These are phyloP conservation scores for Ethmia dodecea DNA, from an alignment of 2,888 invertebrate genomes.

Conservation along the genomic window DNA sequence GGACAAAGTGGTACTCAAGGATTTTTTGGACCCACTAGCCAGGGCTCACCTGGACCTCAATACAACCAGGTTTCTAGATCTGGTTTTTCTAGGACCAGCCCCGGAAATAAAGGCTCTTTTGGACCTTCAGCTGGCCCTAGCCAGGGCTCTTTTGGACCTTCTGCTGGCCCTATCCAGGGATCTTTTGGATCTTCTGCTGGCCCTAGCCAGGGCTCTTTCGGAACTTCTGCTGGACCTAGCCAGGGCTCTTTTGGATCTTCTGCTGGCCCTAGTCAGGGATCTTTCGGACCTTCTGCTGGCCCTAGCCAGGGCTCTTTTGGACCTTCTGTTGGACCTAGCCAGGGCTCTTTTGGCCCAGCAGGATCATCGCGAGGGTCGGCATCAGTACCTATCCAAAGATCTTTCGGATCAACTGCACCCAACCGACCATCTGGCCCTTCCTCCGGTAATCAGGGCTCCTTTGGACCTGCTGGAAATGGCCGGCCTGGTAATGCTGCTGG, in stretches of 20 bases:
- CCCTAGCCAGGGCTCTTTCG: constrained; percentile 15
- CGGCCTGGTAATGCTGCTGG: constrained; percentile 14
- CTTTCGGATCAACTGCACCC: constrained; percentile 9
- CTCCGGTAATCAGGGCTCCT: constrained; percentile 8
- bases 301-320: constrained; percentile 18
- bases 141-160: constrained; percentile 12
- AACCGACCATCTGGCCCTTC: constrained; percentile 19
- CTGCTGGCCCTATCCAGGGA: constrained; percentile 15
- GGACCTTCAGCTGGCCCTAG: constrained; percentile 1
- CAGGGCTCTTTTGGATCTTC: constrained; percentile 17
- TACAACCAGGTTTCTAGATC: not conserved
- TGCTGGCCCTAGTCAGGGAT: not conserved
- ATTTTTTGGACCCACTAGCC: constrained; percentile 12
- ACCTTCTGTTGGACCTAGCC: constrained; percentile 4
- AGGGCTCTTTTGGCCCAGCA: constrained; percentile 16
- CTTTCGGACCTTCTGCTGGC: constrained; percentile 11
- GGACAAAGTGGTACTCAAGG: constrained; percentile 4
- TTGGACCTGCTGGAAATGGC: constrained; percentile 8
- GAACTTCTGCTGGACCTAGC: constrained; percentile 1
- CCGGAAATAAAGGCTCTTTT: not conserved
- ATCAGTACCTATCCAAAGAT: constrained; percentile 4
- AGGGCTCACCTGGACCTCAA: not conserved
- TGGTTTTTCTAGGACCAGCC: not conserved
- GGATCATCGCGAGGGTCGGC: not conserved
- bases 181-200: constrained; percentile 13